Base-by-base conservation (phyloP, 2,797 vertebrate species). In the Ammospiza maritima region DNA sequence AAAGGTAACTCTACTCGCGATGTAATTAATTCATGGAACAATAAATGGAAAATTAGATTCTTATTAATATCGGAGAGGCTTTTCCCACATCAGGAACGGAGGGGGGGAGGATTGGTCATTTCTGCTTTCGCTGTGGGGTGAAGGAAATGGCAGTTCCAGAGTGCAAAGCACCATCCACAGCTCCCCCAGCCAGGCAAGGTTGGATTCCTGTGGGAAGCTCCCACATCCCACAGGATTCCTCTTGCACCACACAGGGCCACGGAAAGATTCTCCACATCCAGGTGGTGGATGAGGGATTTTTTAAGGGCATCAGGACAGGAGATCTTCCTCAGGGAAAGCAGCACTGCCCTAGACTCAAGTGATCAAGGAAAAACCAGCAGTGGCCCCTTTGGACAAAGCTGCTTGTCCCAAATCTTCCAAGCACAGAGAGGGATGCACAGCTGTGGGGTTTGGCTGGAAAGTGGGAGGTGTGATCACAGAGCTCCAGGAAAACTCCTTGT, bases 21-120 rank as follows among this genome's bases (percentile, higher is more conserved):
- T 95, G 97, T 97, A 97, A 97, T 97, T 97, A 97, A 97, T 97
- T 97, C 96, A 97, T 96, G 94, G 96, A 95, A 97, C 96, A 97
- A 97, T 97, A 97, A 97, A 96, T 97, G 97, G 96, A 94, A 96
- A 97, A 97, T 97, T 96, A 97, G 95, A 95, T 97, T 93, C 96
- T 97, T 97, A 97, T 97, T 97, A 97, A 97, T 97, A 97, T 97
- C 94, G 0, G 73, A 96, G 96, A 96, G 96, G 96, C 67, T 96
- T 97, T 96, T 86, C 84, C 87, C 16, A 40, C 86, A 88, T 89
- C 45, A 64, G 69, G 82, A 85, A 56, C 42, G 47, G 90, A 48
- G 42, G 6, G 32, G 64, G 34, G 29, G 48, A 78, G 69, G 29
- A 96, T 45, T 72, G 95, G 94, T 89, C 94, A 94, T 45, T 90